Evolutionary conservation across 1,140 invertebrate genomes (phyloP), one percentile per base, ranked within the genome.

Genomic region (Brachionus manjavacas): DNA sequence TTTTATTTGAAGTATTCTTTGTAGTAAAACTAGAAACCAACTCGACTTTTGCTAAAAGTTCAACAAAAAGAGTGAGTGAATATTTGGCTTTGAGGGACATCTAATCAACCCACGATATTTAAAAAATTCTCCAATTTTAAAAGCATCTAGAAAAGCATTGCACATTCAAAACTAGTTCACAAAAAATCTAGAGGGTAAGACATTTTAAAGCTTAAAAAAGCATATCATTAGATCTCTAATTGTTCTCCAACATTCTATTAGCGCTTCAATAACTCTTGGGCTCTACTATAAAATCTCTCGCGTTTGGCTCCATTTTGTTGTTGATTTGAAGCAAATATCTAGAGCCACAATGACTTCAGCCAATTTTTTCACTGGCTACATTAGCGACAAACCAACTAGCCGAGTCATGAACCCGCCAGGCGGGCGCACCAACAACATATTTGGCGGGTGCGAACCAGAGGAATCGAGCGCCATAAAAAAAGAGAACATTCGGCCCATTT

Each of bases 391-490:
- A 23, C 72, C 72, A 25, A 46, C 72, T 7, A 76, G 72, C 25
- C 20, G 80, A n/a, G 31, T 66, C 2, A 23, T n/a, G n/a, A 68
- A 66, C 35, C 80, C 80, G 14, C 79, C 79, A 39, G 49, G 79
- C 11, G 79, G 79, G 1, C 80, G 80, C 6, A 16, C 55, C 4
- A 83, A 60, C 41, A 81, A 81, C 41, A 81, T 81, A 31, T 81
- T 81, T 68, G 79, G 49, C 1, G 20, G 52, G n/a, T 8, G 9
- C 55, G 79, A 81, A 1, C 31, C 14, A 31, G 79, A 60, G 20
- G 41, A 81, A 43, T 25, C 79, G 41, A n/a, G 23, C 1, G 41
- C 2, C n/a, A 39, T 7, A 60, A 39, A 81, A 20, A 55, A 81
- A 20, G 52, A 81, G 55, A 81, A 60, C 35, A 49, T 76, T 23